Conservation (phyloP, 2,797 vertebrate species). For the Trachops cirrhosus region DNA sequence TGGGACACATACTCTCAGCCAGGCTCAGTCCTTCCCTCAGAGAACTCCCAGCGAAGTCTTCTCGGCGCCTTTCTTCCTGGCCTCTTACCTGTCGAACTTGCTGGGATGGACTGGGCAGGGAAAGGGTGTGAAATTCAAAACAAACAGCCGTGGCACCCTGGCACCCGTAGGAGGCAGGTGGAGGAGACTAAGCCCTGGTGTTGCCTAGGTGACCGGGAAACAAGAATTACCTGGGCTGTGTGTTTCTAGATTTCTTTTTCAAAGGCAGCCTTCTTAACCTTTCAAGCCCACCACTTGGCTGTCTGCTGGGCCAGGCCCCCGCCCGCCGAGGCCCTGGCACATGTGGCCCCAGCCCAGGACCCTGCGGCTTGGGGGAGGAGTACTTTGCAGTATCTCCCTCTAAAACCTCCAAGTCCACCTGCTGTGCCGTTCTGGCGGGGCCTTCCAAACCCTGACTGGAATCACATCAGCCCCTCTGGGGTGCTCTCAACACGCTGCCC, state of each 20-base stretch:
- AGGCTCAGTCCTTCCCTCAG: neutral
- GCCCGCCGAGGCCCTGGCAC: neutral
- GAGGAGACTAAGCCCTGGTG: neutral
- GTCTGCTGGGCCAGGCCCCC: neutral
- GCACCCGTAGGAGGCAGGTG: neutral
- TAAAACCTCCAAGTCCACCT: neutral
- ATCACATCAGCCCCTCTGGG: neutral
- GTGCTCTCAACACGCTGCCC: neutral
- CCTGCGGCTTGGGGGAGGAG: neutral
- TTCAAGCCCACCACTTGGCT: neutral
- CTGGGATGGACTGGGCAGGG: neutral
- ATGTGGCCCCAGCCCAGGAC: neutral
- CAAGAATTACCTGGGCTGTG: neutral
- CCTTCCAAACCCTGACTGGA: neutral
- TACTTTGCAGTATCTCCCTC: neutral
- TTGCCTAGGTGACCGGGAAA: neutral
- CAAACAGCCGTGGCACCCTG: neutral
- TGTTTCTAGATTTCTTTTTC: neutral
- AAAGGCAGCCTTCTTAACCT: neutral
- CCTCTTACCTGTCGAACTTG: neutral
- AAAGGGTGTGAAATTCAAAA: neutral
- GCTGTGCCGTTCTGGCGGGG: neutral
- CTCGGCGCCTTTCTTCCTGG: neutral
- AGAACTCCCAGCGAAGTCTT: neutral
- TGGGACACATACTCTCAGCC: neutral